These are phyloP conservation scores for Trichoplusia ni DNA, from an alignment of 1,140 invertebrate genomes.

Conservation along the genomic window DNA sequence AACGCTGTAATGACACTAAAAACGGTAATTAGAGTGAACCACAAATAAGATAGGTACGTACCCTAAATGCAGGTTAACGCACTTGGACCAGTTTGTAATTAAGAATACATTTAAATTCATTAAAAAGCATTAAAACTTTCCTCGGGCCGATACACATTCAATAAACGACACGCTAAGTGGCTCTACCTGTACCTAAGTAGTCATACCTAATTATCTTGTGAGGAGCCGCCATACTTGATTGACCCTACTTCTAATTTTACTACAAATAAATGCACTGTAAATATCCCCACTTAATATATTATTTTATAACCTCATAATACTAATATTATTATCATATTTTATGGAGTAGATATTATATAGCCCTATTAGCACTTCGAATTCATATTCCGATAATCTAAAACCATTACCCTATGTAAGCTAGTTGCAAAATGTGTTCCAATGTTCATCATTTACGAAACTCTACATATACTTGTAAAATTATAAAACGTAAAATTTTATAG, in stretches of 20 bases:
- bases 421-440: no score
- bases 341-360: no score
- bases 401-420: no score
- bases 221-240: neutral
- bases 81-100: slow-evolving; percentile 75
- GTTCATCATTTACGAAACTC: no score
- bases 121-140: slow-evolving; percentile 74
- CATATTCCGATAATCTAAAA: no score
- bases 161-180: slow-evolving; percentile 58
- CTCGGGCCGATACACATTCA: slow-evolving; percentile 50
- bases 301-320: no score
- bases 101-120: slow-evolving; percentile 77
- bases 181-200: slow-evolving; percentile 43
- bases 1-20: neutral
- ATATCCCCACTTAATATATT: neutral
- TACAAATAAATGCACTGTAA: neutral
- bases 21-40: slow-evolving; percentile 19
- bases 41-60: slow-evolving; percentile 22
- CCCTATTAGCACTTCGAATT: no score
- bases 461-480: no score
- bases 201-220: slow-evolving; percentile 22
- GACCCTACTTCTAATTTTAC: neutral
- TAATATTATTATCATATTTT: no score
- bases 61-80: slow-evolving; percentile 56
- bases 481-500: no score